phyloP scores from a whole-genome alignment of 2,797 vertebrate species.

The Manis pentadactyla region DNA sequence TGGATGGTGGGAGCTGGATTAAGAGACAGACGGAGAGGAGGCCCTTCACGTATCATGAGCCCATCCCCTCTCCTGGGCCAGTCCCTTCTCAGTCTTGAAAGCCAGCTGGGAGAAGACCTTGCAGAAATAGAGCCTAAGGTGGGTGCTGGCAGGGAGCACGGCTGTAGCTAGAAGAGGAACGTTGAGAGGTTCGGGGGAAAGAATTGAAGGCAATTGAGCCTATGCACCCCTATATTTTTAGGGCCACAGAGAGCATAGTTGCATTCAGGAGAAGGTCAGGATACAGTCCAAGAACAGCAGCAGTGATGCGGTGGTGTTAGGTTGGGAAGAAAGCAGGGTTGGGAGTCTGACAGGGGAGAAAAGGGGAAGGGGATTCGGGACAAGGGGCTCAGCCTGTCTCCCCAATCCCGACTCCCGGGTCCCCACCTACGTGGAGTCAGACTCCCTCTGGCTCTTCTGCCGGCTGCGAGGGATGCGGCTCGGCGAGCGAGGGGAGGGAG shows the following conservation, averaged over 20 bases:
- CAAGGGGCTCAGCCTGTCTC: background rate
- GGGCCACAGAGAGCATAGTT: background rate
- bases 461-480: constrained; percentile 69
- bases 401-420: constrained; percentile 74
- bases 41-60: background rate
- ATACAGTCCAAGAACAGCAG: constrained; percentile 6
- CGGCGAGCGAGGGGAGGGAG: constrained; percentile 55
- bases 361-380: background rate
- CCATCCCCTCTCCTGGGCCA: background rate
- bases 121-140: background rate
- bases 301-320: background rate
- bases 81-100: constrained; percentile 27
- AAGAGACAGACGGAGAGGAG: background rate
- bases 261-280: background rate
- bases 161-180: background rate
- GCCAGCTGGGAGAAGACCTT: background rate
- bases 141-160: background rate
- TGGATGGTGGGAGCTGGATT: background rate
- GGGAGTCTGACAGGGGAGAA: background rate
- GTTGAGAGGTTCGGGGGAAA: background rate
- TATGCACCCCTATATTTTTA: background rate
- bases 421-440: constrained; percentile 79
- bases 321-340: constrained; percentile 18
- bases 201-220: background rate
- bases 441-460: constrained; percentile 75